phyloP scores from a whole-genome alignment of 2,888 invertebrate genomes.

The Dexiosoma caninum region DNA sequence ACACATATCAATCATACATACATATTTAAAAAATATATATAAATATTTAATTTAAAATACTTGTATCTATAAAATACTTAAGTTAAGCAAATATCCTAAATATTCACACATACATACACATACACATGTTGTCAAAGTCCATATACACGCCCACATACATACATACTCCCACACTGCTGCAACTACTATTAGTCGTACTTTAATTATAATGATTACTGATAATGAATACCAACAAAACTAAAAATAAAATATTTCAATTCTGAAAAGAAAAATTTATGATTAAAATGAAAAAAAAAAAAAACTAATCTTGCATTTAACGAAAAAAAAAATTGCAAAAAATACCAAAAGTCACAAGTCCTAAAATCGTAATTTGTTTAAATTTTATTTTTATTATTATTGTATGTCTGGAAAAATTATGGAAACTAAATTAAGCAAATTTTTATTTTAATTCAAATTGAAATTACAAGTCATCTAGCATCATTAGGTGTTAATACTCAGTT shows the following conservation, averaged over 20 bases:
- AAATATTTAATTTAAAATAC: conserved; percentile 1
- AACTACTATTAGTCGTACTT: conserved; percentile 48
- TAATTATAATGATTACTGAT: conserved; percentile 33
- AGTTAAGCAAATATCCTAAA: neutral
- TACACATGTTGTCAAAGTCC: neutral
- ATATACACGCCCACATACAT: neutral
- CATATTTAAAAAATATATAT: neutral
- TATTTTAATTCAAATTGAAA: conserved; percentile 9
- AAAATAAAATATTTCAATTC: conserved; percentile 11
- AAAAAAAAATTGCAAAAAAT: neutral
- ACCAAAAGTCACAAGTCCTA: conserved; percentile 20
- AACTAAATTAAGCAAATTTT: neutral
- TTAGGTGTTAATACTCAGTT: conserved; percentile 59
- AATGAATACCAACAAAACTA: neutral
- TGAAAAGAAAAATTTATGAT: neutral
- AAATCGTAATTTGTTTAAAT: conserved; percentile 13
- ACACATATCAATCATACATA: conserved; percentile 19
- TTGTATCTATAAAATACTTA: conserved; percentile 14
- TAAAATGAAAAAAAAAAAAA: conserved; percentile 13
- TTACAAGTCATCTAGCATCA: conserved; percentile 58
- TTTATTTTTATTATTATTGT: neutral
- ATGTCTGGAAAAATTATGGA: conserved; percentile 5
- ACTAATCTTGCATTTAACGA: conserved; percentile 46
- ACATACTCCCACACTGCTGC: neutral
- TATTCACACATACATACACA: neutral